Base-by-base conservation (phyloP, 2,797 vertebrate species). In the Enteromius unitaeniatus region DNA sequence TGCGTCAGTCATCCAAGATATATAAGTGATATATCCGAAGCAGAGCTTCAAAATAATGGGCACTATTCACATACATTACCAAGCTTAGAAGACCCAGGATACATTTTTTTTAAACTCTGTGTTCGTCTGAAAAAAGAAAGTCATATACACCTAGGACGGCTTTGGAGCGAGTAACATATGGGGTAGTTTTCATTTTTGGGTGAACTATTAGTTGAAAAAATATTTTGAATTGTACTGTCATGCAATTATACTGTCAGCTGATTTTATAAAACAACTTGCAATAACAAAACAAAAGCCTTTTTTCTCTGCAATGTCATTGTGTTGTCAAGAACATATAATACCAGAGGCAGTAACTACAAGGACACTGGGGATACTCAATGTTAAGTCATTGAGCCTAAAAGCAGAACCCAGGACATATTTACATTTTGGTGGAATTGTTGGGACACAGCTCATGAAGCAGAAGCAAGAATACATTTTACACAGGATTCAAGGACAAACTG, bases 401-500 rank as follows among this genome's bases (percentile, higher is more conserved):
- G 34, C 74, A 58, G 34, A 58, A 26, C 4, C 21, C 14, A 8
- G 7, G 73, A 76, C 6, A 76, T 17, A 26, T 76, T 23, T 40
- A 76, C 21, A 58, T 40, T 40, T 13, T 37, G 21, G 21, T 1
- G 31, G 51, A 58, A 53, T 37, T 53, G 72, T 37, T 74, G 49
- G 72, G 19, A 74, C 47, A 21, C 28, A 34, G 51, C 34, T 58
- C 49, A 40, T 40, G 19, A 53, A 34, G 49, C 34, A 40, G 7
- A 58, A 58, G 55, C 55, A 23, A 9, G 55, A 58, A 58, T 70
- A 73, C 26, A 62, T 47, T 40, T 47, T 15, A 58, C 17, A 42
- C 13, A 49, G 26, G 62, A 75, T 28, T 37, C 11, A 83, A 68
- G 47, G 45, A 65, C 70, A 78, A 17, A 68, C 31, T n/a, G 64